Evolutionary conservation across 2,797 vertebrate species (phyloP), one percentile per base, ranked within the genome.

Genomic region (Neopelma chrysocephalum): DNA sequence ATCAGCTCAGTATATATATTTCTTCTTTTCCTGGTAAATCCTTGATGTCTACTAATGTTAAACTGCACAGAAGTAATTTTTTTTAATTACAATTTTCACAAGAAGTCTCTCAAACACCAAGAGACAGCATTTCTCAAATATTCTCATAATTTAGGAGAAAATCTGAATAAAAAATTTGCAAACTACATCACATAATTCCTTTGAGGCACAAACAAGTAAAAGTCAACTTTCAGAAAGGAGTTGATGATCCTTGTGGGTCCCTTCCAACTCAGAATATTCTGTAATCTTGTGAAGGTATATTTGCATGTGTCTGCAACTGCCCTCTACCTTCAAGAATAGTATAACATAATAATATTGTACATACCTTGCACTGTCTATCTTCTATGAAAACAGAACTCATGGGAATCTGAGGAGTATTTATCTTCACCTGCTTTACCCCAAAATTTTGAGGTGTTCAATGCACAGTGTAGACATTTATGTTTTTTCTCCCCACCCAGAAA

Each of bases 241-340:
- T 50, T 0, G 0, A 7, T n/a, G 8, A 22, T 45, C 16, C 13
- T 43, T 38, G 11, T 62, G 27, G 23, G 4, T 38, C 6, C 32
- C 13, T 76, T 50, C 23, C 11, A 43, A 50, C 5, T 29, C 27
- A 77, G 9, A 62, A 43, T 50, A 50, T 25, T 42, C 27, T 38
- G 19, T 20, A 27, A n/a, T 43, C 62, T 27, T 56, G 15, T 57
- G 29, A 64, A 51, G n/a, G 15, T 9, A 48, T 21, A 7, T 71
- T 90, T 70, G 4, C 5, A 18, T 9, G 3, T 15, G 8, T 23
- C 16, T 75, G 66, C 32, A 68, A 9, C 9, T 71, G 17, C 11
- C 3, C 26, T 54, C 1, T 14, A 58, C 5, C 31, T 62, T 79
- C 29, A 62, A 38, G 23, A 31, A 68, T 19, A 2, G 9, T 29